Evolutionary conservation across 2,888 invertebrate species (phyloP), one percentile per base, ranked within the genome.

Genomic region (Odontomyia ornata): DNA sequence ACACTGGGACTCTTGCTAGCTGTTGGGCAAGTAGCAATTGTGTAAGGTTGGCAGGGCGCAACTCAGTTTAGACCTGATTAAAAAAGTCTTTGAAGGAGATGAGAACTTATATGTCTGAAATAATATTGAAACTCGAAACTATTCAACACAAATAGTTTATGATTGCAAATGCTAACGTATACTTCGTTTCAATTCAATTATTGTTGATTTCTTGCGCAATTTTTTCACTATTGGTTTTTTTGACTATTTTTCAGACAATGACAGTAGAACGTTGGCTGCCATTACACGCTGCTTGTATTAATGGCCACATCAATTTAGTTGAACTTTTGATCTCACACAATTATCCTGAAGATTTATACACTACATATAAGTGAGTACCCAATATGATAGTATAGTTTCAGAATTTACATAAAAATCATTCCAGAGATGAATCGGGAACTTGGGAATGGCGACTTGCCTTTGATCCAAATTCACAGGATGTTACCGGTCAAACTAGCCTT

Each of bases 231-330:
- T n/a, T 36, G 9, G 9, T 36, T 5, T 36, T 5, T 36, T 36
- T 5, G 9, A 3, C 9, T 36, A 36, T 5, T 36, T 81, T 82
- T 0, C 88, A 93, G 90, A 92, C 93, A 88, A 91, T 93, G 80
- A 98, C 97, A 0, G 95, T 96, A 0, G 97, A 97, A 85, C 92
- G 93, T 82, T 96, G 97, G 95, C 88, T 97, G 79, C 97, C 98
- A 0, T 88, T 97, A 25, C 98, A 98, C 88, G 96, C 97, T 7
- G 96, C 96, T 57, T 93, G 94, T 79, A 95, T 96, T 83, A 95
- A 95, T 82, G 96, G 96, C 0, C 96, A 97, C 85, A 89, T 92
- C 28, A 84, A 90, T 13, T 88, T 97, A 43, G 90, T 97, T 76
- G 93, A 95, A 77, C 86, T 94, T 75, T 88, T 99, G 13, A 90